Evolutionary conservation across 2,888 invertebrate genomes (phyloP).

Genomic region (Trichogramma evanescens): DNA sequence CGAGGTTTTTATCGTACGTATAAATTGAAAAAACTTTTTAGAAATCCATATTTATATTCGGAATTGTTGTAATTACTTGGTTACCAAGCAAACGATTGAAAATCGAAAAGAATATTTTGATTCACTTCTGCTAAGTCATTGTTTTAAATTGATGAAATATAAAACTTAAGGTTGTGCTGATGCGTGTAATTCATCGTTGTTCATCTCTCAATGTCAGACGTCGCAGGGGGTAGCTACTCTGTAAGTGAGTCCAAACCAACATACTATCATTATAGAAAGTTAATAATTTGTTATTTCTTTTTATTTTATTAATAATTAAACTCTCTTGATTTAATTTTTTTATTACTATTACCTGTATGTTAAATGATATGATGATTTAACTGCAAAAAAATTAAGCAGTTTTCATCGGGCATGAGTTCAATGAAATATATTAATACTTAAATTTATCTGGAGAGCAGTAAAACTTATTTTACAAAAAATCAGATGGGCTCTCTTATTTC

Average conservation of each 20-base stretch:
- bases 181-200: conserved; percentile 46
- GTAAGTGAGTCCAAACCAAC: conserved; percentile 46
- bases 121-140: conserved; percentile 32
- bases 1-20: conserved; percentile 23
- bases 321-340: not conserved
- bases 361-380: too few relatives aligned
- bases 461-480: too few relatives aligned
- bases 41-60: not conserved
- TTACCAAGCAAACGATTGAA: too few relatives aligned
- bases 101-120: too few relatives aligned
- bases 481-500: too few relatives aligned
- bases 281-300: conserved; percentile 22
- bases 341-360: too few relatives aligned
- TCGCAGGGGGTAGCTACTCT: conserved; percentile 47
- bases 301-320: conserved; percentile 12
- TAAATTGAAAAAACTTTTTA: conserved; percentile 15
- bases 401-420: too few relatives aligned
- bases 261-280: conserved; percentile 40
- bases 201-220: conserved; percentile 45
- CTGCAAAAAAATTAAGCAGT: too few relatives aligned
- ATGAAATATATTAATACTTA: too few relatives aligned
- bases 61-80: too few relatives aligned
- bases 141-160: conserved; percentile 30
- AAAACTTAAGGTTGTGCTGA: conserved; percentile 43
- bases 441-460: too few relatives aligned